A percentile compares a stretch with the other conserved stretches of the same genome.
Evolutionary conservation across 2,797 vertebrate species (phyloP).

Genomic region (Thripadectes ignobilis): DNA sequence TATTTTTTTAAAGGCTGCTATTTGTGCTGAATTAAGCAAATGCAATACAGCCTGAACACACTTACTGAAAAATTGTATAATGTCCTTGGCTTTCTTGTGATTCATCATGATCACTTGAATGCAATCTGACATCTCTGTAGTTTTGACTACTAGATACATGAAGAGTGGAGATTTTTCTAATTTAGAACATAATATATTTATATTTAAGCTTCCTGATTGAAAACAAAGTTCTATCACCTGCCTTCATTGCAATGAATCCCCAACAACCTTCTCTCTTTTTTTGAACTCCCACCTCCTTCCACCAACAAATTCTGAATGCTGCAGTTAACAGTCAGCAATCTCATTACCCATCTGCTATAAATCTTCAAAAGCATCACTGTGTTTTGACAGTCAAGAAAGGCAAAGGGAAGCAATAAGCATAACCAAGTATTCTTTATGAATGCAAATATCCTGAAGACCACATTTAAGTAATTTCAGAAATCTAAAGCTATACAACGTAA

Average conservation of each 20-base stretch:
- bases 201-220: slow-evolving; percentile 57
- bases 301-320: slow-evolving; percentile 69
- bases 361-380: slow-evolving; percentile 73
- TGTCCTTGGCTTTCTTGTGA: not conserved
- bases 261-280: slow-evolving; percentile 22
- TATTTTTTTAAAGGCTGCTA: not conserved
- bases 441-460: slow-evolving; percentile 69
- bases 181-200: slow-evolving; percentile 56
- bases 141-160: slow-evolving; percentile 33
- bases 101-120: slow-evolving; percentile 24
- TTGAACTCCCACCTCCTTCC: slow-evolving; percentile 14
- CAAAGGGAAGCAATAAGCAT: slow-evolving; percentile 65
- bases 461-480: slow-evolving; percentile 70
- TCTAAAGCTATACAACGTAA: slow-evolving; percentile 30
- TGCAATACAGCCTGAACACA: not conserved
- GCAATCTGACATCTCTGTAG: slow-evolving; percentile 3
- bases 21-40: not conserved
- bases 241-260: slow-evolving; percentile 29
- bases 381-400: slow-evolving; percentile 74
- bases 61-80: not conserved
- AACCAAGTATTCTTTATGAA: slow-evolving; percentile 70
- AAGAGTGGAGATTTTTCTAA: slow-evolving; percentile 39
- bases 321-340: slow-evolving; percentile 72
- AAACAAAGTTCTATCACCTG: slow-evolving; percentile 55
- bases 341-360: slow-evolving; percentile 72